Evolutionary conservation across 2,113 vertebrate genomes (phyloP), one percentile per base, ranked within the genome.

Genomic region (Recurvirostra avosetta): DNA sequence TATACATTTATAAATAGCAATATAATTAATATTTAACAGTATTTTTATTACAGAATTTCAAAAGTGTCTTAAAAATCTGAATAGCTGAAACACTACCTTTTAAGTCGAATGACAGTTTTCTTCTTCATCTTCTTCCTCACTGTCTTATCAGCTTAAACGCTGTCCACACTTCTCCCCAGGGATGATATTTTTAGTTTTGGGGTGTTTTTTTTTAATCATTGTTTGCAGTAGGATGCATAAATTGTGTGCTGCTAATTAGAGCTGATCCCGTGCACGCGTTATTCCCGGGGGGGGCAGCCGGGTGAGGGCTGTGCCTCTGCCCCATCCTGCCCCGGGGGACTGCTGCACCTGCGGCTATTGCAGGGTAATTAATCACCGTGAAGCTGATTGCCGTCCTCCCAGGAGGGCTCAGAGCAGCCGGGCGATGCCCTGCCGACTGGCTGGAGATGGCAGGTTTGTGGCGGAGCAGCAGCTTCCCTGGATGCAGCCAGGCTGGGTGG

Each of bases 1-100:
- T 90, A 97, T 97, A 50, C 67, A 75, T 95, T 97, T 97, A 97
- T 97, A 97, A 97, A 97, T 97, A 97, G 97, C 89, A 75, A 73
- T 77, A 47, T 50, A 87, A 96, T 97, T 97, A 97, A 97, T 95
- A 96, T 97, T 97, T 97, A 96, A 96, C 92, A 73, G 96, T 88
- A 62, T 96, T 97, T 97, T 97, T 92, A 94, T 96, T 89, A 41
- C 56, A 23, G 76, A 36, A 70, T 97, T 94, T 97, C 94, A 94
- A 86, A 97, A 93, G 71, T 32, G 61, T 53, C 58, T 88, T 90
- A 58, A 91, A 82, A 93, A 96, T 94, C 91, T 96, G 90, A 95
- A 92, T 91, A 79, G 96, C 90, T 95, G 86, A 93, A 94, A 65
- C 27, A 3, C 73, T 90, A 96, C 90, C 93, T 95, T 94, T 92